Percentiles rank a stretch among this genome's conserved stretches.
These are phyloP conservation scores for Otolemur garnettii DNA, from an alignment of 2,113 vertebrate species.

Conservation along the genomic window DNA sequence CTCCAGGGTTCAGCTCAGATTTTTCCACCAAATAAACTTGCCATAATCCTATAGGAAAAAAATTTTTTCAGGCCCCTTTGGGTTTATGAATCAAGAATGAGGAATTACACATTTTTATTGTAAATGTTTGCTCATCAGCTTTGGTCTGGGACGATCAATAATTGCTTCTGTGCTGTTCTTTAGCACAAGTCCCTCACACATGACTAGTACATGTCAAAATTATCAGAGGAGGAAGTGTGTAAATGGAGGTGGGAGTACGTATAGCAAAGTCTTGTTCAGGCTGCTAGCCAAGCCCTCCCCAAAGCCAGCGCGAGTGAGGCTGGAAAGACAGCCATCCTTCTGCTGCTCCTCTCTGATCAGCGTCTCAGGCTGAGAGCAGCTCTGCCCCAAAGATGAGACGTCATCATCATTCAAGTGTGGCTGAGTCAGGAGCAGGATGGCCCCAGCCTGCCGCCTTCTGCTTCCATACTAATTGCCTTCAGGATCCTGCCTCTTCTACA, in stretches of 20 bases:
- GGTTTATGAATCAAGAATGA: slow-evolving; percentile 20
- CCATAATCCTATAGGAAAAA: not conserved
- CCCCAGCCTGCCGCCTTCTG: not conserved
- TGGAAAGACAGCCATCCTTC: not conserved
- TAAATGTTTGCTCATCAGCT: not conserved
- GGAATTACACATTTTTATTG: not conserved
- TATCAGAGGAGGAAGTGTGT: not conserved
- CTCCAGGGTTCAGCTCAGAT: not conserved
- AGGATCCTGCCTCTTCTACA: slow-evolving; percentile 10
- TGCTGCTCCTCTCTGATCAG: not conserved
- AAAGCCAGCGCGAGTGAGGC: not conserved
- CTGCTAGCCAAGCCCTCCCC: not conserved
- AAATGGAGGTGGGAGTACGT: not conserved
- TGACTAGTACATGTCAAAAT: not conserved
- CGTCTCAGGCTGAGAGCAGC: not conserved
- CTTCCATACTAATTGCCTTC: not conserved
- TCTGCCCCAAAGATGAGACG: not conserved
- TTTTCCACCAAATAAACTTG: not conserved
- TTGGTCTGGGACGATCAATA: not conserved
- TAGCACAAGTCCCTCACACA: not conserved
- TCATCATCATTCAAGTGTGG: not conserved
- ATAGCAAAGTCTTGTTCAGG: not conserved
- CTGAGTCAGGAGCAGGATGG: not conserved
- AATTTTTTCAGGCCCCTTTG: not conserved
- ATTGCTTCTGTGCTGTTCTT: not conserved